These are phyloP conservation scores for Liasis olivaceus DNA, from an alignment of 2,797 vertebrate species.

Conservation along the genomic window DNA sequence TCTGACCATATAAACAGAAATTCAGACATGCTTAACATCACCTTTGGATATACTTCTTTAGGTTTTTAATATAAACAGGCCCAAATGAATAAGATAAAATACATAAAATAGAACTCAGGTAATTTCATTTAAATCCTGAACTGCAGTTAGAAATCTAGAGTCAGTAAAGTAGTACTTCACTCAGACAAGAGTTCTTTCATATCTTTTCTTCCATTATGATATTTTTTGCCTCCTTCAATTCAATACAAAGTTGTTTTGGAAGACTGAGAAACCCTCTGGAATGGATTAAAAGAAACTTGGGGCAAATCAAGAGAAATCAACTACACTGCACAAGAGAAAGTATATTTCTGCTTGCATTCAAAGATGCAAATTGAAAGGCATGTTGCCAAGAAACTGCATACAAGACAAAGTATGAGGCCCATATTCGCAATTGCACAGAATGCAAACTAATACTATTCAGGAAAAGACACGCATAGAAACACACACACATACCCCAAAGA, in stretches of 20 bases:
- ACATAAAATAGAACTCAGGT: not conserved
- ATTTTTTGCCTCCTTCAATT: not conserved
- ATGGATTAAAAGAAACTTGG: not conserved
- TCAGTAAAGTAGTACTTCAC: not conserved
- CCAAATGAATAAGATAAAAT: not conserved
- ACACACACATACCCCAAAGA: too few relatives aligned
- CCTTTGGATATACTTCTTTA: not conserved
- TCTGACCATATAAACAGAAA: not conserved
- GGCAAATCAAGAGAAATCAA: not conserved
- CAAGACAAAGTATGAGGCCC: not conserved
- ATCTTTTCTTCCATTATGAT: not conserved
- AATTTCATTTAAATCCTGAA: not conserved
- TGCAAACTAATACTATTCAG: not conserved
- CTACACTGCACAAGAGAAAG: not conserved
- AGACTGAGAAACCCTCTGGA: not conserved
- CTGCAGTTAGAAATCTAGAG: not conserved
- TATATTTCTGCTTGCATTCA: not conserved
- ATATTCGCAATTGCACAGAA: not conserved
- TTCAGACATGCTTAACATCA: not conserved
- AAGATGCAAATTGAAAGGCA: not conserved
- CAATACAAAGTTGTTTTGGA: not conserved
- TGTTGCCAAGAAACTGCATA: not conserved
- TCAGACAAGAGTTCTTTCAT: not conserved
- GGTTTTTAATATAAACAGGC: not conserved
- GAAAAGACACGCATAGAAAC: not conserved